Evolutionary conservation across 2,888 invertebrate genomes (phyloP), one percentile per base, ranked within the genome.

Genomic region (Eupithecia subfuscata): DNA sequence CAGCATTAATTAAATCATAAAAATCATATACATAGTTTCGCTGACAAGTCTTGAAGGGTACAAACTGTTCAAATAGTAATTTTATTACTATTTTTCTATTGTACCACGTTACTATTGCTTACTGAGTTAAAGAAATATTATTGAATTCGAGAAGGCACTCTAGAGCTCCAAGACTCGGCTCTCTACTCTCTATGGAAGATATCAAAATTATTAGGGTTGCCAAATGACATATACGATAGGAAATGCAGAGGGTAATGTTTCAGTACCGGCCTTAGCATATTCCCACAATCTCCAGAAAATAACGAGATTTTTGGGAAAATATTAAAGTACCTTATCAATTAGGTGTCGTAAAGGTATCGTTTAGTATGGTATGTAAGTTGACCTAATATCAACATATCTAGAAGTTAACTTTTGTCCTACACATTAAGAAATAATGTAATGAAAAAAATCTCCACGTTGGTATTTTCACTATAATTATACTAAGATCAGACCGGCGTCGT

Each of bases 181-280:
- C 43, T 63, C 63, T 71, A 30, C 63, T 71, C 37, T 65, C 34
- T 64, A 25, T 69, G 25, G 18, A 37, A 37, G 34, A 64, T 63
- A 70, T 70, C 40, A 22, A 74, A 70, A 70, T 74, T 70, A 56
- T 67, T 40, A 74, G 70, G 70, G 70, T 70, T 74, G 65, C 8
- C 69, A 48, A 56, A 56, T 22, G 5, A 22, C 56, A 60, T 12
- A 60, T 14, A 56, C 22, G 30, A 14, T 48, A 48, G 22, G 56
- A 60, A 60, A 60, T n/a, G 16, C n/a, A n/a, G 7, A 48, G n/a
- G 22, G 56, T n/a, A n/a, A 4, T 14, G 4, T 25, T 25, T 14
- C 25, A 11, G 25, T 60, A 25, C 12, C 60, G 22, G 60, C 22
- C 25, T 60, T 60, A 25, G 12, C 60, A 14, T 22, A 56, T 56